phyloP scores from a whole-genome alignment of 2,888 invertebrate species.

The Branchipolynoe longqiensis region DNA sequence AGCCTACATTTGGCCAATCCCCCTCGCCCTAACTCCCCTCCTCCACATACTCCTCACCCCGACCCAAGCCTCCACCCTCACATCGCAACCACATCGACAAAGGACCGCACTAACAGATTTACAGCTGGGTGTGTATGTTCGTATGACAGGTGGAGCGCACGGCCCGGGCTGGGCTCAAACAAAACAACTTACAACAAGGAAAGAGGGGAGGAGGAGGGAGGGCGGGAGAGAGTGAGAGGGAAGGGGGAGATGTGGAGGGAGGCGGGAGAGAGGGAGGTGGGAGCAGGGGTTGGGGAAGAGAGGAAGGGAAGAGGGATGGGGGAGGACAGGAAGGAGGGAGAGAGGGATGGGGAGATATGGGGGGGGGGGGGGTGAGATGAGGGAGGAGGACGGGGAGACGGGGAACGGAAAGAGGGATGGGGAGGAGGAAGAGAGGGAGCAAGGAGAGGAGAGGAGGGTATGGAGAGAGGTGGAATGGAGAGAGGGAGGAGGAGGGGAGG shows the following conservation, averaged over 20 bases:
- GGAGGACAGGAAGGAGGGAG: too few relatives aligned
- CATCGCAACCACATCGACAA: too few relatives aligned
- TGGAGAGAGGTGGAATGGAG: background rate
- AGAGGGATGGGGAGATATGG: too few relatives aligned
- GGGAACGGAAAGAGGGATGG: background rate
- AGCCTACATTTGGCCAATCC: slow-evolving; percentile 23
- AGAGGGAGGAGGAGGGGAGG: background rate
- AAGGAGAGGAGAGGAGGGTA: background rate
- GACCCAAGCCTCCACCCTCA: too few relatives aligned
- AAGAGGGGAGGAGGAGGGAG: background rate
- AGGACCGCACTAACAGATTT: slow-evolving; percentile 32
- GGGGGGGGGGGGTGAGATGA: background rate
- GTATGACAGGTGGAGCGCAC: background rate
- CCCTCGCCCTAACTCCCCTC: too few relatives aligned
- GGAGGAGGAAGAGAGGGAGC: background rate
- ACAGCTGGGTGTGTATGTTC: background rate
- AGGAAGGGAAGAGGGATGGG: background rate
- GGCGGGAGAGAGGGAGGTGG: too few relatives aligned
- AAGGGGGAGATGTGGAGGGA: background rate
- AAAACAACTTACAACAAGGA: slow-evolving; percentile 15
- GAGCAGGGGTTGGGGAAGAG: too few relatives aligned
- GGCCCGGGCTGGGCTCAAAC: slow-evolving; percentile 27
- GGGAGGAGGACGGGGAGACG: background rate
- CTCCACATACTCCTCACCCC: too few relatives aligned
- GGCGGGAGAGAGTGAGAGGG: too few relatives aligned